A percentile compares a stretch with the other conserved stretches of the same genome.
Conservation (phyloP, 2,113 vertebrate species). For the Fulica atra region DNA sequence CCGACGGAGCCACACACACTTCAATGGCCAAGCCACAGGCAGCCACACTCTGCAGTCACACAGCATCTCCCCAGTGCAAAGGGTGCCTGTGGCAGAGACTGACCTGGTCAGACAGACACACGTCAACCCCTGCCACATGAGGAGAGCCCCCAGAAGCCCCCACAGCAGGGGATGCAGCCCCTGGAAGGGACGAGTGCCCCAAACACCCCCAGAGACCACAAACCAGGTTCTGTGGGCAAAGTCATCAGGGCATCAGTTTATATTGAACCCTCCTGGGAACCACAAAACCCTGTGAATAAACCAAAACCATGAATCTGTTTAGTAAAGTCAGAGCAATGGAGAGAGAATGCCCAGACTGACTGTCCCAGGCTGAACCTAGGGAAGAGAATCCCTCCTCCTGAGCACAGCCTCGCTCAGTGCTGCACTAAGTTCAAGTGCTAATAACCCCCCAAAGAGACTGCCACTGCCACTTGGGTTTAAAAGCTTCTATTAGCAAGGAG, state of each 20-base stretch:
- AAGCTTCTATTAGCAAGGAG: background rate
- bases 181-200: background rate
- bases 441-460: background rate
- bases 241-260: fast-evolving
- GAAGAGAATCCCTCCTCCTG: background rate
- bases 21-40: background rate
- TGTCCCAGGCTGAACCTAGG: background rate
- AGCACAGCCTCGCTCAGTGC: background rate
- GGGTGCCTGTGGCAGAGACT: background rate
- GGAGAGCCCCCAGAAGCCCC: background rate
- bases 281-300: background rate
- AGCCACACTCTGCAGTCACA: fast-evolving
- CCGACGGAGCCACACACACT: background rate
- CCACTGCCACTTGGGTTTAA: background rate
- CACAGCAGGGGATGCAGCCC: too few relatives aligned
- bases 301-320: background rate
- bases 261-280: background rate
- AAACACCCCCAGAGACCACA: background rate
- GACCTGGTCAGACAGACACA: background rate
- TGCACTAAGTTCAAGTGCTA: background rate
- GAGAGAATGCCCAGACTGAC: fast-evolving
- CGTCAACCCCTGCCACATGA: background rate
- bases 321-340: background rate
- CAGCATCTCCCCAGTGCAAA: background rate
- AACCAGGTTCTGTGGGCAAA: fast-evolving